A percentile compares a stretch with the other conserved stretches of the same genome.
phyloP scores from a whole-genome alignment of 2,113 vertebrate species.

The Nipponia nippon region DNA sequence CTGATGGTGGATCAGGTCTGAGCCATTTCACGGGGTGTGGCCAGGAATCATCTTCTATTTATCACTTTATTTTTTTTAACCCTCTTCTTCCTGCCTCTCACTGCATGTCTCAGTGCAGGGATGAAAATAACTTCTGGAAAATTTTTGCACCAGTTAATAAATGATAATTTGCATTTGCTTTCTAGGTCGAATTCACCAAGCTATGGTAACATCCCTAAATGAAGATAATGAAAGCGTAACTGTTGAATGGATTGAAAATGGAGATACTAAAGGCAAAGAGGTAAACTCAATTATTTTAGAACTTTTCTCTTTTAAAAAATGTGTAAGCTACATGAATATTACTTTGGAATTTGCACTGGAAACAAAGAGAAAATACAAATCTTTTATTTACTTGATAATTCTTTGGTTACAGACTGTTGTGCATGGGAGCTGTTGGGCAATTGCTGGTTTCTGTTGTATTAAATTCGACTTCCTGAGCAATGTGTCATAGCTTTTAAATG shows the following conservation, averaged over 20 bases:
- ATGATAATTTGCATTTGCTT: not conserved
- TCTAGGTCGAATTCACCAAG: slow-evolving; percentile 90
- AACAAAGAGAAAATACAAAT: not conserved
- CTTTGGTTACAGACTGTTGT: not conserved
- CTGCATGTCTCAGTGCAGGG: not conserved
- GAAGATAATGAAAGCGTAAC: slow-evolving; percentile 93
- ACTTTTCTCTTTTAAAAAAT: not conserved
- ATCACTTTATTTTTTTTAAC: not conserved
- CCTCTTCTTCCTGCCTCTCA: not conserved
- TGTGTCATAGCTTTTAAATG: not conserved
- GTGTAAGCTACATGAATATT: not conserved
- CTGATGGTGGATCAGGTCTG: not conserved
- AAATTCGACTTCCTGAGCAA: not conserved
- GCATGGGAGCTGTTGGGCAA: not conserved
- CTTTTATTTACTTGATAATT: not conserved
- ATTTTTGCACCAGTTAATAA: not conserved
- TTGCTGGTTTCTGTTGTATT: not conserved
- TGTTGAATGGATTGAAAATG: slow-evolving; percentile 96
- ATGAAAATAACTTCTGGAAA: not conserved
- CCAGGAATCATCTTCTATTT: not conserved
- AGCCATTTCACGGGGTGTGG: not conserved
- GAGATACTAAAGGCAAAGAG: slow-evolving; percentile 96
- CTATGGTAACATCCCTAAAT: slow-evolving; percentile 93
- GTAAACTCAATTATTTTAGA: slow-evolving; percentile 55
- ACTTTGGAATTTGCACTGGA: not conserved